Base-by-base conservation (phyloP, 2,888 invertebrate species). In the Drosophila fulvimacula region DNA sequence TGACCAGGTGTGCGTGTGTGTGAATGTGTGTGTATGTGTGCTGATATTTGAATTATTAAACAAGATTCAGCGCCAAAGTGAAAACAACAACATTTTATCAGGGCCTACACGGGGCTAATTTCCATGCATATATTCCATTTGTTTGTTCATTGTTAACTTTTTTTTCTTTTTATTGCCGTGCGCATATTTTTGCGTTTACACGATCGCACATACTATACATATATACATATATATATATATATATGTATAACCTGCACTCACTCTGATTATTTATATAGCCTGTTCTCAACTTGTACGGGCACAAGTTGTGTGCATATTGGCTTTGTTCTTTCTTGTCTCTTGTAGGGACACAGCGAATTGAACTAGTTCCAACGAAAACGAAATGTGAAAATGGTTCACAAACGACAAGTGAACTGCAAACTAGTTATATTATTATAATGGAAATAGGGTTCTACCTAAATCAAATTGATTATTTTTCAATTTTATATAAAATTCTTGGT, bases 151-250 rank as follows among this genome's bases (percentile, higher is more conserved):
- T 82, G 86, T 75, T 88, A 55, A 71, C 65, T 71, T 81, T 46
- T 17, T 27, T 27, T 9, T 24, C 15, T 44, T 79, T 87, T 84
- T 51, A 88, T 81, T 60, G 71, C 79, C 34, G 53, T 66, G 68
- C 76, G 81, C 88, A 81, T 84, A 81, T 81, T 81, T 81, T 84
- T 66, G 67, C 85, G 86, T 75, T 81, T 88, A 88, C 82, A 88
- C 79, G 81, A 71, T 81, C 85, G 42, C 44, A 41, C 51, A 30
- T 27, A 19, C 21, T 41, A 44, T 44, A 68, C 44, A 56, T 7
- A 17, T 34, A 32, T 21, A 21, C 38, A 48, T 44, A 68, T 41
- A 52, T 38, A 17, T 32, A 3, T 15, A n/a, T 15, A 9, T 41
- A 41, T 48, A 61, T 44, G 36, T 52, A 36, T 46, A 11, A 30